These are phyloP conservation scores for Polyploca ridens DNA, from an alignment of 2,888 invertebrate species.

Conservation along the genomic window DNA sequence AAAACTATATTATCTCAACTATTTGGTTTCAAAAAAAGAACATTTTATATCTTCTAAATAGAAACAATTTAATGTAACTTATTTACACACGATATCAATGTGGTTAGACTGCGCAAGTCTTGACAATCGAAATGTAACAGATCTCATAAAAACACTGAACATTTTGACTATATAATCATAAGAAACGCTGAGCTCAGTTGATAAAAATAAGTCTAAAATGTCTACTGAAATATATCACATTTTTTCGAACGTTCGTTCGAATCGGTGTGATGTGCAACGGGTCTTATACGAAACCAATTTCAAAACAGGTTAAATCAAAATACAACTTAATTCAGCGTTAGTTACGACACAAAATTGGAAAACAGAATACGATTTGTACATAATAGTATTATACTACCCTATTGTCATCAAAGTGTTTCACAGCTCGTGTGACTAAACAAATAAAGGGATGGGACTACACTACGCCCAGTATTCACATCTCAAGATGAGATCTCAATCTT, in stretches of 20 bases:
- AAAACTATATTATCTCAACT: constrained; percentile 42
- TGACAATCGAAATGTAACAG: constrained; percentile 32
- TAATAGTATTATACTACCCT: constrained; percentile 54
- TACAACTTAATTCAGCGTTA: constrained; percentile 25
- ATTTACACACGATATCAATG: constrained; percentile 42
- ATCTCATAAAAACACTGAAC: not conserved
- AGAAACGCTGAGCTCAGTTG: not conserved
- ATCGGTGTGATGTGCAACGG: not conserved
- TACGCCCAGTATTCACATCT: constrained; percentile 10
- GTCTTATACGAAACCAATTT: not conserved
- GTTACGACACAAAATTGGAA: constrained; percentile 33
- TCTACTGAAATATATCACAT: not conserved
- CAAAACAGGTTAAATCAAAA: not conserved
- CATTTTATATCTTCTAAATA: constrained; percentile 40
- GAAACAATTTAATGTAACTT: constrained; percentile 46
- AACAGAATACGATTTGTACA: constrained; percentile 63
- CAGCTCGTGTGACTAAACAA: constrained; percentile 46
- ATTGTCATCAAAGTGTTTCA: constrained; percentile 60
- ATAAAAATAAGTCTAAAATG: too few species aligned
- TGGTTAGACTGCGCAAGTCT: constrained; percentile 35
- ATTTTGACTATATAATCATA: not conserved
- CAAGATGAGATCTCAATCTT: not conserved
- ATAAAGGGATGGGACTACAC: constrained; percentile 20
- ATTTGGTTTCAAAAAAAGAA: constrained; percentile 58
- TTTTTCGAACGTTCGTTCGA: too few species aligned